These are phyloP conservation scores for Kradibia gibbosae DNA, from an alignment of 1,140 invertebrate species.

Conservation along the genomic window DNA sequence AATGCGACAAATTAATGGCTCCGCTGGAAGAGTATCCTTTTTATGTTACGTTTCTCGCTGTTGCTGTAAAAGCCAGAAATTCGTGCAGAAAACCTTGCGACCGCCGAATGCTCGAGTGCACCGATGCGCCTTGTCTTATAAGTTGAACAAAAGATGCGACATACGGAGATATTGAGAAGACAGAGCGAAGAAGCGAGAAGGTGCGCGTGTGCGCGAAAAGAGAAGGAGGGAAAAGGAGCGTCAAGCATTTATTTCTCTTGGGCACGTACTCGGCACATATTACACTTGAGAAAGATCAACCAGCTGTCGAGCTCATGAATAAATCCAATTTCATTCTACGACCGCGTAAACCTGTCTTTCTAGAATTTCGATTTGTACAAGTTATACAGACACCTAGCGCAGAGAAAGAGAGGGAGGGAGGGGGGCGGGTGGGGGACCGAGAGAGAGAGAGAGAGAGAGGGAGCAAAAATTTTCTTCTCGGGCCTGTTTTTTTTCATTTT, in stretches of 20 bases:
- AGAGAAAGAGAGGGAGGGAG: not conserved
- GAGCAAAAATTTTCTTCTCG: not conserved
- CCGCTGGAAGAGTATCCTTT: not conserved
- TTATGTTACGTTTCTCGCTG: not conserved
- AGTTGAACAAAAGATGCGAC: constrained; percentile 5
- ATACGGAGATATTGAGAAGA: not conserved
- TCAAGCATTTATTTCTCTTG: constrained; percentile 13
- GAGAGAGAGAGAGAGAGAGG: not conserved
- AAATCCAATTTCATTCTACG: constrained; percentile 49
- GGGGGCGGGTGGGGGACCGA: no score
- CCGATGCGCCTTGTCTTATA: not conserved
- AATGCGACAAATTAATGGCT: not conserved
- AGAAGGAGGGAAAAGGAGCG: not conserved
- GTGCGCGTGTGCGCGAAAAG: not conserved
- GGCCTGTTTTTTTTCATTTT: not conserved
- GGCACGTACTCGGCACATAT: constrained; percentile 20
- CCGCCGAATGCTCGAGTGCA: not conserved
- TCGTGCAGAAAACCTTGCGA: not conserved
- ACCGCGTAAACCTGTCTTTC: constrained; percentile 44
- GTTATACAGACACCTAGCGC: not conserved
- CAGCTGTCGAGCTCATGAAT: constrained; percentile 48
- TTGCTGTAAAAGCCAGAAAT: not conserved
- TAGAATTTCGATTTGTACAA: constrained; percentile 39
- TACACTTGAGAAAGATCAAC: constrained; percentile 28
- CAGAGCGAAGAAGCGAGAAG: not conserved